phyloP scores from a whole-genome alignment of 2,113 vertebrate genomes.

The Clupea harengus region DNA sequence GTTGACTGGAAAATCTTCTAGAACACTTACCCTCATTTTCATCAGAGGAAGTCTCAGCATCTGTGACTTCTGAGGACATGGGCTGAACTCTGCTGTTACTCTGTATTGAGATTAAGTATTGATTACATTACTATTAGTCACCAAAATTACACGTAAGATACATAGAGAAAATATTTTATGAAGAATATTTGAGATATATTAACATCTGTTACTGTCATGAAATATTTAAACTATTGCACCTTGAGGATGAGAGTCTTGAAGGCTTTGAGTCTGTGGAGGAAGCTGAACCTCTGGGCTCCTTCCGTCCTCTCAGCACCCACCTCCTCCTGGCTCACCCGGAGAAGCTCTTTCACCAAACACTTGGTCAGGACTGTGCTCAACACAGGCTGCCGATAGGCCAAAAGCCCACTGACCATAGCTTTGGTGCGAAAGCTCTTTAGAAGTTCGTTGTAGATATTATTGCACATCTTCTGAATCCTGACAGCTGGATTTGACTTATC shows the following conservation, averaged over 20 bases:
- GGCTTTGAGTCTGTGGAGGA: conserved; percentile 2
- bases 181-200: too few relatives aligned
- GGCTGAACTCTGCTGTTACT: not conserved
- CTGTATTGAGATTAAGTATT: not conserved
- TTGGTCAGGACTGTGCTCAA: not conserved
- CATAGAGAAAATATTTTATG: not conserved
- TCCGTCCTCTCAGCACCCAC: not conserved
- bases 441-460: not conserved
- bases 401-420: not conserved
- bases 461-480: not conserved
- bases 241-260: not conserved
- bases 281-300: too few relatives aligned
- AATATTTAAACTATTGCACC: not conserved
- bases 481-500: not conserved
- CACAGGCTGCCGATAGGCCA: not conserved
- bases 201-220: not conserved
- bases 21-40: not conserved
- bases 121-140: not conserved
- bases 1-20: not conserved
- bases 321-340: not conserved
- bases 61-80: not conserved
- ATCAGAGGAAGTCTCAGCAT: not conserved
- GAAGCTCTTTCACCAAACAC: not conserved
- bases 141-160: too few relatives aligned
- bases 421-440: not conserved